phyloP scores from a whole-genome alignment of 37 sponge, comb jelly and placozoan genomes.

The Tethya wilhelma region DNA sequence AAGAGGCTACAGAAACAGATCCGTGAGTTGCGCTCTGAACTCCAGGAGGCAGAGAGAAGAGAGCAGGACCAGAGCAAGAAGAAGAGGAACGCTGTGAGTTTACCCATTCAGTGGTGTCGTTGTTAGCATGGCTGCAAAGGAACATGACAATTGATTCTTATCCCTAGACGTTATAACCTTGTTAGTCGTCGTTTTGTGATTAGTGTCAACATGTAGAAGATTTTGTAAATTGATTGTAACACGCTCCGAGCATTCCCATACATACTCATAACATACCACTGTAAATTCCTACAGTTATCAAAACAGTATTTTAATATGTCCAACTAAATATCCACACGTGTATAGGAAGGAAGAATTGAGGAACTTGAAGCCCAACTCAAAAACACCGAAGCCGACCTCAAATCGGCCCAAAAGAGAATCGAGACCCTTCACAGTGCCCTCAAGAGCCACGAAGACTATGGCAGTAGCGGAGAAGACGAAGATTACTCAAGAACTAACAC shows the following conservation, averaged over 20 bases:
- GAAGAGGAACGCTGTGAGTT: constrained; percentile 61
- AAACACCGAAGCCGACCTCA: constrained; percentile 59
- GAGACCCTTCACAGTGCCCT: constrained; percentile 73
- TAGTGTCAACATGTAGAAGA: no score
- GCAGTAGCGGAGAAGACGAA: constrained; percentile 34
- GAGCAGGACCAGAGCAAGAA: constrained; percentile 78
- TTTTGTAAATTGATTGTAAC: no score
- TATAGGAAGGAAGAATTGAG: constrained; percentile 68
- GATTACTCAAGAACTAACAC: neutral
- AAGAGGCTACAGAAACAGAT: constrained; percentile 78
- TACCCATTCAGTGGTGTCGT: neutral
- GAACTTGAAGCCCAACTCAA: constrained; percentile 61
- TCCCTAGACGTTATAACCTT: no score
- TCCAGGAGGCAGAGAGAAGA: constrained; percentile 72
- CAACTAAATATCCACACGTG: neutral
- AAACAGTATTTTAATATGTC: neutral
- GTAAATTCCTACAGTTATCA: neutral
- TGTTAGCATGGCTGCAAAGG: no score
- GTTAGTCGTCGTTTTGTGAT: no score
- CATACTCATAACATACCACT: no score
- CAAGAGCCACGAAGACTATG: constrained; percentile 56
- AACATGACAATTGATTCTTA: no score
- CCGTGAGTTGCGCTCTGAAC: constrained; percentile 63
- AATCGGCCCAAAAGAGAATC: constrained; percentile 76
- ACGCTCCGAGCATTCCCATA: no score